A percentile compares a stretch with the other conserved stretches of the same genome.
Evolutionary conservation across 1,140 invertebrate species (phyloP).

Genomic region (Anastrepha obliqua): DNA sequence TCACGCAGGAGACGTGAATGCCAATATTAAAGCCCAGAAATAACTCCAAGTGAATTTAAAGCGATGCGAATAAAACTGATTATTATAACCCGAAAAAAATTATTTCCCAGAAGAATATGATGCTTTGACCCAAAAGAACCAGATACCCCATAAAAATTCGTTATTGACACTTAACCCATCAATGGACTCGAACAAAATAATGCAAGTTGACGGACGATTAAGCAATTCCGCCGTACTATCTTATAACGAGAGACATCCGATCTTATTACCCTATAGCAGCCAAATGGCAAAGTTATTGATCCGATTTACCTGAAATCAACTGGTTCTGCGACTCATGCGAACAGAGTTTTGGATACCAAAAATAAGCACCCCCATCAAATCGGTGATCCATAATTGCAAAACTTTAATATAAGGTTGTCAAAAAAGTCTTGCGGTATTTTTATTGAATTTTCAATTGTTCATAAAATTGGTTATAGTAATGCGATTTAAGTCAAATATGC

Average conservation of each 20-base stretch:
- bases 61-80: neutral
- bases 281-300: too few relatives aligned
- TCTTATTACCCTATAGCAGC: too few relatives aligned
- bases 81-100: neutral
- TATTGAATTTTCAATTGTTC: too few relatives aligned
- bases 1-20: neutral
- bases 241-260: too few relatives aligned
- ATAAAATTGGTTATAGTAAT: too few relatives aligned
- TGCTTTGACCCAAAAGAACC: neutral
- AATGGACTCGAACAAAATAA: neutral
- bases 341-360: conserved; percentile 9
- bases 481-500: too few relatives aligned
- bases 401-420: too few relatives aligned
- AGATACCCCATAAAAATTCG: neutral
- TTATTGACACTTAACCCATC: neutral
- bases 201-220: neutral
- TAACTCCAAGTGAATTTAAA: neutral
- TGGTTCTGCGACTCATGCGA: neutral
- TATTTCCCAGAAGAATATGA: neutral
- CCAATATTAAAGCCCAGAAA: neutral
- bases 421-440: too few relatives aligned
- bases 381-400: too few relatives aligned
- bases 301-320: neutral
- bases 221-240: too few relatives aligned
- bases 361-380: neutral